Conservation (phyloP, 2,888 invertebrate genomes). For the Gandaritis pyraliata region DNA sequence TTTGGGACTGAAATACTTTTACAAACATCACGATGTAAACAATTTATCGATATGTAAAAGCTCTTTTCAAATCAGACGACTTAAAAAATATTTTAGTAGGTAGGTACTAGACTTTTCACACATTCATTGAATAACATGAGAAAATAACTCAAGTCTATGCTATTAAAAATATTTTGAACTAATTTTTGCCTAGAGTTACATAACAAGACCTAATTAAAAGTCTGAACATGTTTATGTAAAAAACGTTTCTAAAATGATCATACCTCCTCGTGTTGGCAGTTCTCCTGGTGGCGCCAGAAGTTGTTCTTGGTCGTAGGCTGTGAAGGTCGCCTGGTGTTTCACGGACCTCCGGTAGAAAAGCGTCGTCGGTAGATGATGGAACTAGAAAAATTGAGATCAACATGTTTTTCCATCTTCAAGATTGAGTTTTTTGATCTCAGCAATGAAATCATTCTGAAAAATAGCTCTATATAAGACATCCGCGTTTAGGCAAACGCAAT, state of each 20-base stretch:
- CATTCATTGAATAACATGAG: not conserved
- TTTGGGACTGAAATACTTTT: conserved; percentile 5
- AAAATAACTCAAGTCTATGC: not conserved
- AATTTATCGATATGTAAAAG: conserved; percentile 6
- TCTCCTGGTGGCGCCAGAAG: conserved; percentile 75
- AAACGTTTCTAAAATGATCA: not conserved
- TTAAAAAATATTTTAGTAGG: not conserved
- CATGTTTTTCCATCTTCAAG: no score
- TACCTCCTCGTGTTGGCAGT: conserved; percentile 79
- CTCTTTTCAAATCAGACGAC: conserved; percentile 6
- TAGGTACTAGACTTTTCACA: not conserved
- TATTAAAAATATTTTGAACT: not conserved
- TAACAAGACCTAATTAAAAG: not conserved
- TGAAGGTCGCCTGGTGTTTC: conserved; percentile 66
- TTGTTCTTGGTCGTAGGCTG: conserved; percentile 71
- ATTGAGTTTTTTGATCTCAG: not conserved
- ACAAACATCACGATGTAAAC: conserved; percentile 4
- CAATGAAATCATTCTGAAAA: no score
- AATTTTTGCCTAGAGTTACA: conserved; percentile 1
- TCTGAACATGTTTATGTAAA: not conserved
- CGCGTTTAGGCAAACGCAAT: no score
- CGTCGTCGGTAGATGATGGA: conserved; percentile 72
- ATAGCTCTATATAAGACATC: not conserved
- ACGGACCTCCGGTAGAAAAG: conserved; percentile 73
- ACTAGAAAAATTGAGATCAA: conserved; percentile 53